Evolutionary conservation across 2,113 vertebrate genomes (phyloP).

Genomic region (Oncorhynchus masou): DNA sequence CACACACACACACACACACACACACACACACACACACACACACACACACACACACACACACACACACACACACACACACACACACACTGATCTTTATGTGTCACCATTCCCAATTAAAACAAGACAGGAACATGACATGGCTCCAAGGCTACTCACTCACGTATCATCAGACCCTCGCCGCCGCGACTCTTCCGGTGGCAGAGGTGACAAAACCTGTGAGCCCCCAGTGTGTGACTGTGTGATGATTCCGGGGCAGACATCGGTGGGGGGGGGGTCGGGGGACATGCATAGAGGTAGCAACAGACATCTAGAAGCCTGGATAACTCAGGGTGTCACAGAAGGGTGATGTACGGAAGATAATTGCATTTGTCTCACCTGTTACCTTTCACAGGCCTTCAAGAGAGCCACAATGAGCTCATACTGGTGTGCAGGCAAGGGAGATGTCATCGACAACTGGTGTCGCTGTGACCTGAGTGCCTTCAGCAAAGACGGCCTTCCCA

Average conservation of each 20-base stretch:
- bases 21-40: constrained; percentile 4
- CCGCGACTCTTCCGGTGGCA: constrained; percentile 39
- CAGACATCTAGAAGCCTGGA: too few species aligned
- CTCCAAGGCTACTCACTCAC: constrained; percentile 48
- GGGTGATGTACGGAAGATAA: constrained; percentile 58
- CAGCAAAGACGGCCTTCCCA: constrained; percentile 91
- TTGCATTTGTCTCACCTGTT: constrained; percentile 75
- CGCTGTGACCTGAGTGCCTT: constrained; percentile 96
- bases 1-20: neutral
- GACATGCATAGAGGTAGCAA: neutral
- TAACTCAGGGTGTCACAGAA: neutral
- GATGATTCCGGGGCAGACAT: neutral
- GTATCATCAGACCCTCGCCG: constrained; percentile 48
- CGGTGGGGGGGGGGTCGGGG: constrained; percentile 1
- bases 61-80: constrained; percentile 29
- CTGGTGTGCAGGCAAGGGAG: constrained; percentile 97
- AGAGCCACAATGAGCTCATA: constrained; percentile 96
- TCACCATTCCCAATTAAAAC: constrained; percentile 65
- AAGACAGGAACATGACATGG: constrained; percentile 57
- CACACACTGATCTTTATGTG: constrained; percentile 26
- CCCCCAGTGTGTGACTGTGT: constrained; percentile 31
- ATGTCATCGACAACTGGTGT: constrained; percentile 99
- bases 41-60: constrained; percentile 10
- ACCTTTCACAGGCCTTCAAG: constrained; percentile 84
- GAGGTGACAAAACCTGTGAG: constrained; percentile 56